A percentile compares a stretch with the other conserved stretches of the same genome.
Conservation (phyloP, 2,797 vertebrate genomes). For the Gadopsis bispinosus region DNA sequence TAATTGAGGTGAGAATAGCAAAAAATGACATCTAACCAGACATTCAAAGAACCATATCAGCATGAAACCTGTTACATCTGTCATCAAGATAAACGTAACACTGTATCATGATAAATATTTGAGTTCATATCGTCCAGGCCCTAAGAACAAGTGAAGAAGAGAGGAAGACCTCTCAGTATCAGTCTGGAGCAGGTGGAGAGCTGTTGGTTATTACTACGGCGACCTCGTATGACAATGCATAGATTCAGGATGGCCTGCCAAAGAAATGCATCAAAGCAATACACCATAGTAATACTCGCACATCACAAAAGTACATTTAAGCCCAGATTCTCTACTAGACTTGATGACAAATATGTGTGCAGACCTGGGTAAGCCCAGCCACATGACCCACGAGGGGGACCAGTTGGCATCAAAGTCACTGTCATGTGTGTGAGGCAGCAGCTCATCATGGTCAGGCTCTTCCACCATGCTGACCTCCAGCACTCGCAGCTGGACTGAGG, state of each 20-base stretch:
- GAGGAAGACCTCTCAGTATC: not conserved
- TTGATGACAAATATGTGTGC: not conserved
- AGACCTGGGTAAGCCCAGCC: constrained; percentile 97
- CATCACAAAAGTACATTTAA: not conserved
- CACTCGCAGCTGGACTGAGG: constrained; percentile 90
- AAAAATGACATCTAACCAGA: constrained; percentile 1
- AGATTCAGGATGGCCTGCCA: too few species aligned
- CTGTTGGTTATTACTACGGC: not conserved
- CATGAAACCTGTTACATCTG: not conserved
- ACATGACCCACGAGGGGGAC: constrained; percentile 99
- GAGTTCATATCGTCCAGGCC: not conserved
- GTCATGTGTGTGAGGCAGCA: constrained; percentile 90
- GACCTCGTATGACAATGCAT: too few species aligned
- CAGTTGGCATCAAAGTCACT: constrained; percentile 96
- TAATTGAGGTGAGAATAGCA: not conserved
- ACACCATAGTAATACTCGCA: not conserved
- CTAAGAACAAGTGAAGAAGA: not conserved
- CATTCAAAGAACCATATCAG: not conserved
- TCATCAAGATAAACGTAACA: too few species aligned
- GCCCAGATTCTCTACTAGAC: not conserved
- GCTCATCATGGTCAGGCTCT: constrained; percentile 87
- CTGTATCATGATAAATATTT: not conserved
- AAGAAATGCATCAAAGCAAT: not conserved
- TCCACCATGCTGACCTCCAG: constrained; percentile 94
- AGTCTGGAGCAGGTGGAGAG: not conserved